Conservation (phyloP, 2,888 invertebrate species). For the Opisthograptis luteolata region DNA sequence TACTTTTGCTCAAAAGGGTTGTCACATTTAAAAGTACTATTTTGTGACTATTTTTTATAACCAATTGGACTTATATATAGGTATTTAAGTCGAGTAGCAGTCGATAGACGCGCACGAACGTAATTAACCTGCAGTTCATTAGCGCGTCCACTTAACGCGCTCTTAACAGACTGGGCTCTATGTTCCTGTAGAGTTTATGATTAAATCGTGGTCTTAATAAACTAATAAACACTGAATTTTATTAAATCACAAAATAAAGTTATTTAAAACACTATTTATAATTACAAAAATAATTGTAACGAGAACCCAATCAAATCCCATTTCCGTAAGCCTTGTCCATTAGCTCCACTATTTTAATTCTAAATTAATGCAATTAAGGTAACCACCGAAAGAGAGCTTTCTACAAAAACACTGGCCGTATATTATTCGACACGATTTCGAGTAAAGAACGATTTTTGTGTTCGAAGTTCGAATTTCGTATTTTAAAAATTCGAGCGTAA, state of each 20-base stretch:
- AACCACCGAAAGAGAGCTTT: constrained; percentile 32
- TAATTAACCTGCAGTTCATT: constrained; percentile 43
- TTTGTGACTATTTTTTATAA: no score
- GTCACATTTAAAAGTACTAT: no score
- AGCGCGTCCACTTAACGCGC: constrained; percentile 28
- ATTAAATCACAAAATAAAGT: not conserved
- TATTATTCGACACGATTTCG: constrained; percentile 16
- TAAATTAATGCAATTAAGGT: constrained; percentile 36
- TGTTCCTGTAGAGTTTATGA: no score
- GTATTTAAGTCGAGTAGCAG: not conserved
- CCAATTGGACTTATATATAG: no score
- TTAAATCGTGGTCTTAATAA: no score
- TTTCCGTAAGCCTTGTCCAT: constrained; percentile 14
- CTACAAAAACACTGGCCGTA: constrained; percentile 29
- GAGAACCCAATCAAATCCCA: constrained; percentile 1
- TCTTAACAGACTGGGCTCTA: no score
- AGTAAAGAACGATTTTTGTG: constrained; percentile 38
- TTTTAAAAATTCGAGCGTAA: constrained; percentile 50
- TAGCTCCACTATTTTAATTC: constrained; percentile 17
- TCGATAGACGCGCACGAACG: constrained; percentile 15
- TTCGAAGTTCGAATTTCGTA: constrained; percentile 38
- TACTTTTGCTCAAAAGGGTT: no score
- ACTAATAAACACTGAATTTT: no score
- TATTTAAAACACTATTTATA: not conserved
- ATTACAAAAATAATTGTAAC: constrained; percentile 1